These are phyloP conservation scores for Elymnias hypermnestra DNA, from an alignment of 1,140 invertebrate genomes.

Conservation along the genomic window DNA sequence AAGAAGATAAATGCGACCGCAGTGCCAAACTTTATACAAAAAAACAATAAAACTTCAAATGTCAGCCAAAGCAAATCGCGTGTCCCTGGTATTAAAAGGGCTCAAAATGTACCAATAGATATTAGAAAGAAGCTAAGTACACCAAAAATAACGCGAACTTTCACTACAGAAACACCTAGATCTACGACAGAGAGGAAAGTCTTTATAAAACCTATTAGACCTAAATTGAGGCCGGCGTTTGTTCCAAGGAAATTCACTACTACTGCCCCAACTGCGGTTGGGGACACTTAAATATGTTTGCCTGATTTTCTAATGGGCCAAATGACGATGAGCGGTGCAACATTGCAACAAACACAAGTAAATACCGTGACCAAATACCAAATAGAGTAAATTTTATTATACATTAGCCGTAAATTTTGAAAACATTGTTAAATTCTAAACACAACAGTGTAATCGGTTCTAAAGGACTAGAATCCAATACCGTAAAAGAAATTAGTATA, in stretches of 20 bases:
- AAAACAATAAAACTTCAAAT: constrained; percentile 54
- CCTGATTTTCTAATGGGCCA: no score
- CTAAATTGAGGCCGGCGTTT: constrained; percentile 56
- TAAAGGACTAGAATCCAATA: no score
- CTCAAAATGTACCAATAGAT: constrained; percentile 68
- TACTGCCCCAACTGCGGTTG: constrained; percentile 37
- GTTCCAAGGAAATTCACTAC: constrained; percentile 50
- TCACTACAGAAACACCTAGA: constrained; percentile 50
- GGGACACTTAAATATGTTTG: constrained; percentile 36
- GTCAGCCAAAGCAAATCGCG: constrained; percentile 56
- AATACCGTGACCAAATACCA: no score
- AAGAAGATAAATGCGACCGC: constrained; percentile 46
- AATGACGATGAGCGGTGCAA: no score
- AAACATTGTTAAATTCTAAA: no score
- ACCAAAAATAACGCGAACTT: constrained; percentile 38
- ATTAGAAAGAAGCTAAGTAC: constrained; percentile 44
- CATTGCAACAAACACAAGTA: no score
- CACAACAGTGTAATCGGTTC: no score
- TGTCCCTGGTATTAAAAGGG: constrained; percentile 40
- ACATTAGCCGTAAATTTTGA: no score
- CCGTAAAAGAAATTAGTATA: no score
- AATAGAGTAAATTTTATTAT: no score
- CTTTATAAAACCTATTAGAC: constrained; percentile 55
- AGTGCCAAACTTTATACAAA: constrained; percentile 36
- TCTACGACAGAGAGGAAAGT: constrained; percentile 57